Evolutionary conservation across 2,797 vertebrate species (phyloP), one percentile per base, ranked within the genome.

Genomic region (Catostomus latipinnis): DNA sequence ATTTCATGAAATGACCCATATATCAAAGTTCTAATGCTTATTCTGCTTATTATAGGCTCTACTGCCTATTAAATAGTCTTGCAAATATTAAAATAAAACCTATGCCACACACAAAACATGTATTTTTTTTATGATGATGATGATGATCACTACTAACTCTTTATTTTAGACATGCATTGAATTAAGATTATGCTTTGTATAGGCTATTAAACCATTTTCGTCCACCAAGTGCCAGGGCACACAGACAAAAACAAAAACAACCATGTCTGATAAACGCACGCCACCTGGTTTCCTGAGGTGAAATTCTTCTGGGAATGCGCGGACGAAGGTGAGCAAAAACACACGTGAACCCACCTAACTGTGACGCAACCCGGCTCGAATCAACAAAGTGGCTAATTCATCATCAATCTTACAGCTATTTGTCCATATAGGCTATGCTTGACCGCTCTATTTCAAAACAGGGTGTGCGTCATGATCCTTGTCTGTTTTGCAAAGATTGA

Each of bases 241-340:
- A 46, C 34, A 10, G 11, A 22, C 60, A 18, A 18, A 18, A 2
- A 22, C 22, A 62, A 46, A 45, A 13, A 12, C 18, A 65, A 2
- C 8, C 5, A 86, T 89, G 81, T 67, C 87, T 87, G 88, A 92
- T 87, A 89, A 90, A 88, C 83, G 86, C 84, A 88, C 91, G 93
- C 93, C 94, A 93, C 90, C 93, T 94, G 92, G 70, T 91, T 94
- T 92, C 87, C 81, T 90, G 82, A 88, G 82, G 84, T 87, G 85
- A 90, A 90, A 91, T 8, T 83, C 84, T 14, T 85, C 80, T 80
- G 78, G 60, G 22, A 61, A 74, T 57, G 84, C 85, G 82, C 81
- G 14, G 16, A 67, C 62, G 58, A 50, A 80, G 83, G 82, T 76
- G 43, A 82, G 76, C 63, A 49, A 1, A 82, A 76, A 74, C 82